Evolutionary conservation across 2,888 invertebrate species (phyloP).

Genomic region (Pheosia gnoma): DNA sequence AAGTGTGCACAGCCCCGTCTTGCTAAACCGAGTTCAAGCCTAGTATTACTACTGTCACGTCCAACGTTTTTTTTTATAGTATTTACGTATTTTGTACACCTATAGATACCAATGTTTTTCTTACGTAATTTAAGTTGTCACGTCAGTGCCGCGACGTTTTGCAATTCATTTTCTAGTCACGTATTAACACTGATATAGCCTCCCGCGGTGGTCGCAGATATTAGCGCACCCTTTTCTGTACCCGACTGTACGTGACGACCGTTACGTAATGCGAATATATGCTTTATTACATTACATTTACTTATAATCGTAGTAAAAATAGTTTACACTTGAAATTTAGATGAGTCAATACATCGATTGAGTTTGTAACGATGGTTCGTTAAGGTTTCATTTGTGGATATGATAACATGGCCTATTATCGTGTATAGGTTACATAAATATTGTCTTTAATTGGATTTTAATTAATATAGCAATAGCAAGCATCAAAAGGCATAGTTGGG

Average conservation of each 20-base stretch:
- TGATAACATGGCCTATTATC: too few species aligned
- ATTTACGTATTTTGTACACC: neutral
- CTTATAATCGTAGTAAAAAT: neutral
- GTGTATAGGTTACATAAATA: too few species aligned
- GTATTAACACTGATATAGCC: constrained; percentile 25
- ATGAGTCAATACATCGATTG: too few species aligned
- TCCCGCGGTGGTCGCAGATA: constrained; percentile 42
- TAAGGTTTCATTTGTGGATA: too few species aligned
- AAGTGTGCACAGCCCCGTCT: too few species aligned
- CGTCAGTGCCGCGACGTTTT: constrained; percentile 15
- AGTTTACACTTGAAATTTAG: neutral
- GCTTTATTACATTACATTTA: constrained; percentile 6
- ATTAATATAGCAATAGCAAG: too few species aligned
- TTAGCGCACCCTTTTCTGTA: constrained; percentile 36
- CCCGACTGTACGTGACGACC: constrained; percentile 27
- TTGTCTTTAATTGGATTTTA: too few species aligned
- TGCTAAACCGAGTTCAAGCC: too few species aligned
- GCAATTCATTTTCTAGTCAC: constrained; percentile 28
- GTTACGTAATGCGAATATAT: constrained; percentile 20
- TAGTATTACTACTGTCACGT: too few species aligned
- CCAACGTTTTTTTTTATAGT: constrained; percentile 1
- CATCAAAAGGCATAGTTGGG: too few species aligned
- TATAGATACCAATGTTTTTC: neutral
- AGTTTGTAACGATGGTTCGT: too few species aligned
- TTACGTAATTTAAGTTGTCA: constrained; percentile 20